Percentiles rank a stretch among this genome's conserved stretches.
phyloP scores from a whole-genome alignment of 2,888 invertebrate species.

The Pterobdella sp. region DNA sequence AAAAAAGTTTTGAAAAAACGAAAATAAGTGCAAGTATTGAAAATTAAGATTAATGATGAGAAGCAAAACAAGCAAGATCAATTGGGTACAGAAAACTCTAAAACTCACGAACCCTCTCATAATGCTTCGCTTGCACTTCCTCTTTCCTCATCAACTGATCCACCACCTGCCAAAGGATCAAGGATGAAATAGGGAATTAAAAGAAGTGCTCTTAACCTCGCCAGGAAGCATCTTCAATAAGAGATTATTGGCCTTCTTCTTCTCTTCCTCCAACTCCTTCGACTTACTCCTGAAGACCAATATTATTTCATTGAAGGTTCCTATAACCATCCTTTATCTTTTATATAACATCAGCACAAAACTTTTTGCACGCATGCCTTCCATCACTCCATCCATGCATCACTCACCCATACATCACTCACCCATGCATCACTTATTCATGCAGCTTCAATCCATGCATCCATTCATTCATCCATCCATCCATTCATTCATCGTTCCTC shows the following conservation, averaged over 20 bases:
- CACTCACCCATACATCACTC: too few relatives aligned
- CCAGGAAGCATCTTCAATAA: neutral
- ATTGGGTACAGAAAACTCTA: neutral
- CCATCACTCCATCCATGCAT: neutral
- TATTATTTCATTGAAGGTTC: neutral
- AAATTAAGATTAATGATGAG: neutral
- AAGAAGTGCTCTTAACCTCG: neutral
- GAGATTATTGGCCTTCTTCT: neutral
- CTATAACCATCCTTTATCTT: neutral
- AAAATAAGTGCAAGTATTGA: neutral
- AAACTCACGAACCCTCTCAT: constrained; percentile 20
- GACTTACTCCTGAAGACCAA: neutral
- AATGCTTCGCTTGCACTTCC: constrained; percentile 34
- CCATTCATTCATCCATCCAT: neutral
- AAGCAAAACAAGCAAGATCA: neutral
- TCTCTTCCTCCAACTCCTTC: neutral
- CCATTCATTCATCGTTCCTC: neutral
- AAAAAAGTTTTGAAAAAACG: neutral
- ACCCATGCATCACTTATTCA: neutral
- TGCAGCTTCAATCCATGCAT: too few relatives aligned
- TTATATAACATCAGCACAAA: neutral
- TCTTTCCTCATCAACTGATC: constrained; percentile 30
- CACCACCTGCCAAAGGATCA: neutral
- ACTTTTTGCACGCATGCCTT: neutral
- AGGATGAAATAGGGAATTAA: too few relatives aligned